Base-by-base conservation (phyloP, 1,140 invertebrate genomes). In the Drosophila watanabei region DNA sequence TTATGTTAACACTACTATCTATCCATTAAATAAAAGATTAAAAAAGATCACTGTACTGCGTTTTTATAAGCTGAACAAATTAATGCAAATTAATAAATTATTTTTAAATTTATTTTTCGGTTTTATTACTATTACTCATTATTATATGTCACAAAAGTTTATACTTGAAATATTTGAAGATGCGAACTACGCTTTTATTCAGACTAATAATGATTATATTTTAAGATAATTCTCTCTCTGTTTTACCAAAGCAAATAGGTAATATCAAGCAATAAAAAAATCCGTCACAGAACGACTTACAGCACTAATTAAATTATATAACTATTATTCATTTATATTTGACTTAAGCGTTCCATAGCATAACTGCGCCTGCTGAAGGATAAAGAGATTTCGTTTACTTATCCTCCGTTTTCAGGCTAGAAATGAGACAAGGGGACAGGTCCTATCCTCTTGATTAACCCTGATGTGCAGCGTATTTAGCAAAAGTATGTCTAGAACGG, bases 401-500 rank as follows among this genome's bases (percentile, higher is more conserved):
- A 14, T 16, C 18, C 37, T 39, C 35, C 11, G 18, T 18, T 41
- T 9, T 10, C 2, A 5, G 4, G 4, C 11, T 5, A 33, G 43
- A 39, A 64, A 32, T 16, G 16, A 18, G 35, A 63, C 37, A 41
- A 43, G 18, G 30, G 39, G 37, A 20, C 10, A 10, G 66, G 18
- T 20, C 13, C 24, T 35, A 32, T 37, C 48, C 46, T 54, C 33
- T 66, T 71, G 18, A 68, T 71, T 54, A 68, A 43, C 39, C 63
- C 39, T 20, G 49, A 71, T 56, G 63, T 45, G 64, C 10, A 35
- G 41, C 63, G 69, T 69, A 69, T 71, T 69, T 71, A 18, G 20
- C 28, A 56, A 28, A 45, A 11, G 49, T 49, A 51, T 73, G 43
- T 51, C 35, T 41, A 41, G 24, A 49, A 35, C 32, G 16, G 30